Conservation (phyloP, 2,888 invertebrate species). For the Cetonia aurata region DNA sequence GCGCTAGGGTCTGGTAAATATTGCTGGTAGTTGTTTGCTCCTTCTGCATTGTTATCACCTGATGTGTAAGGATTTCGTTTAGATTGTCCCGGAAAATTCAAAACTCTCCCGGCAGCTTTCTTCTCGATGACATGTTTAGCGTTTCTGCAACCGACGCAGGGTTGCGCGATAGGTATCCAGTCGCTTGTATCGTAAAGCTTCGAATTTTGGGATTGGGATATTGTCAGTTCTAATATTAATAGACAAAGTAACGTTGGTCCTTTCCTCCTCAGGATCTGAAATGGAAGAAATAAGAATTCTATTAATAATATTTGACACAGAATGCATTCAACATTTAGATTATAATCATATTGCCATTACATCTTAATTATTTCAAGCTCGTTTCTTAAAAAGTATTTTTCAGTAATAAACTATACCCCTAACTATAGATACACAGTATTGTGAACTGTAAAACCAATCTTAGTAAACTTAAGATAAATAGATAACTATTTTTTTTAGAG, state of each 20-base stretch:
- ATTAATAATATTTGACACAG: no score
- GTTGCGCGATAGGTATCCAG: slow-evolving; percentile 70
- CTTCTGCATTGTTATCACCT: slow-evolving; percentile 56
- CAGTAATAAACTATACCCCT: no score
- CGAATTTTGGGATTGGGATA: slow-evolving; percentile 44
- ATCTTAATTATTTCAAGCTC: no score
- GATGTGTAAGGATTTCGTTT: slow-evolving; percentile 55
- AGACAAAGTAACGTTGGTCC: slow-evolving; percentile 34
- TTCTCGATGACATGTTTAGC: slow-evolving; percentile 50
- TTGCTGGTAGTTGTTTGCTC: slow-evolving; percentile 59
- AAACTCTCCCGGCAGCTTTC: slow-evolving; percentile 60
- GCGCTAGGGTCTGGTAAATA: slow-evolving; percentile 63
- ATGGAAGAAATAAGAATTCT: no score
- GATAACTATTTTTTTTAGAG: no score
- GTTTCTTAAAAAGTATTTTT: no score
- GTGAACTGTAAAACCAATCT: no score
- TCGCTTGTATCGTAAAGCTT: slow-evolving; percentile 65
- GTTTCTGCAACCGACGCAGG: slow-evolving; percentile 60
- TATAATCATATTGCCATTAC: no score
- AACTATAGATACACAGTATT: no score
- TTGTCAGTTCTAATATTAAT: slow-evolving; percentile 31
- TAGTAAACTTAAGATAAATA: no score
- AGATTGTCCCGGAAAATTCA: slow-evolving; percentile 58
- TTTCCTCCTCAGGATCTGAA: slow-evolving; percentile 50
- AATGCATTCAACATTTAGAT: no score